Conservation (phyloP, 2,888 invertebrate genomes). For the Protonemura montana region DNA sequence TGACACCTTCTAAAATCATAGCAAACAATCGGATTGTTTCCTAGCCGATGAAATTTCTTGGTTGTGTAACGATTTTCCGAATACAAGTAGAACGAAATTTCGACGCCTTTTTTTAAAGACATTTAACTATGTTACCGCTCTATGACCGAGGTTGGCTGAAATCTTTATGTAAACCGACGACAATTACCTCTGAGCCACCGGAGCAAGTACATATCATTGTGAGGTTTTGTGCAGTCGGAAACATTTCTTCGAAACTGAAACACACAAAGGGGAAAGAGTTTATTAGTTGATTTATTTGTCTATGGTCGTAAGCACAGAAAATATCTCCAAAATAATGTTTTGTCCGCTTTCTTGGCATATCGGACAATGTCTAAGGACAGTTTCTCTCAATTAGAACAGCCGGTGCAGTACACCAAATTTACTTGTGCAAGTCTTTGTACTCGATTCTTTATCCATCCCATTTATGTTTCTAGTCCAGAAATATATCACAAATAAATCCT, state of each 20-base stretch:
- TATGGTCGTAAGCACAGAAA: constrained; percentile 32
- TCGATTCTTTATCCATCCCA: too few relatives aligned
- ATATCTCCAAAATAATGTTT: background rate
- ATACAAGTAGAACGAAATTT: background rate
- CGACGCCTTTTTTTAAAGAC: background rate
- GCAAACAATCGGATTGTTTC: background rate
- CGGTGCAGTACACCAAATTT: too few relatives aligned
- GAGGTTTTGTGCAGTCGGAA: constrained; percentile 70
- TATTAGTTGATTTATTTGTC: background rate
- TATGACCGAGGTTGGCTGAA: background rate
- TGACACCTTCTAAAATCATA: background rate
- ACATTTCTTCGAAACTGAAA: constrained; percentile 80
- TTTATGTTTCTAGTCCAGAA: too few relatives aligned
- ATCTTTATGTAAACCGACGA: background rate
- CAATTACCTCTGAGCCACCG: constrained; percentile 82
- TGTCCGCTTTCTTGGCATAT: background rate
- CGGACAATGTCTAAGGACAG: background rate
- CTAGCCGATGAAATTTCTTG: background rate
- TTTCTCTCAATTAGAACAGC: too few relatives aligned
- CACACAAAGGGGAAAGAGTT: constrained; percentile 51
- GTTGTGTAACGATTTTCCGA: background rate
- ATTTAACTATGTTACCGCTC: background rate
- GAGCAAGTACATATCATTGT: constrained; percentile 79
- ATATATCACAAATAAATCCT: too few relatives aligned
- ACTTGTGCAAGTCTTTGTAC: too few relatives aligned